A percentile compares a stretch with the other conserved stretches of the same genome.
Conservation (phyloP, 2,797 vertebrate species). For the Sphenopsis melanotis region DNA sequence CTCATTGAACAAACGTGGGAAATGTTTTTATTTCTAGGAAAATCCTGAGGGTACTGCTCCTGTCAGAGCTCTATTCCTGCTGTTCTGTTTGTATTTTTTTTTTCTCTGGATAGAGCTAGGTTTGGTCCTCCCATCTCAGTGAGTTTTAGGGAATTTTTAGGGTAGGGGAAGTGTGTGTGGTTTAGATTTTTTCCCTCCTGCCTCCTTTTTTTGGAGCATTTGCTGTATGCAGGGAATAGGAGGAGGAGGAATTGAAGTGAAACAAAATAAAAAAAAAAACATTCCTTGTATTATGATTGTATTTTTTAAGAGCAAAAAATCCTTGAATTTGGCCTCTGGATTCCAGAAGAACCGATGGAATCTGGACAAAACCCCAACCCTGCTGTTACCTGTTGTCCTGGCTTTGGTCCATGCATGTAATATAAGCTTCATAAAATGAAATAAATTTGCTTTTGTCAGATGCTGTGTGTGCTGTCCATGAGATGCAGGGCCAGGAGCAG, state of each 20-base stretch:
- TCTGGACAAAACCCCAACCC: slow-evolving; percentile 12
- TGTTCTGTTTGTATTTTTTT: not conserved
- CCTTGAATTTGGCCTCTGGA: not conserved
- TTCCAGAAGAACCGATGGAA: slow-evolving; percentile 10
- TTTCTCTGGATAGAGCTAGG: not conserved
- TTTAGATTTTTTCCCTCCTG: not conserved
- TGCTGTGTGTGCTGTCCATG: not conserved
- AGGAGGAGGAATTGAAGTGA: not conserved
- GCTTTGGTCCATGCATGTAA: slow-evolving; percentile 85
- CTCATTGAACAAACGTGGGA: not conserved
- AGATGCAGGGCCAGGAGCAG: not conserved
- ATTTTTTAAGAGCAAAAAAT: not conserved
- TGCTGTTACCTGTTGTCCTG: slow-evolving; percentile 70
- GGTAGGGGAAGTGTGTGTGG: not conserved
- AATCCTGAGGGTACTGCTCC: not conserved
- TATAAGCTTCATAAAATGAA: slow-evolving; percentile 86
- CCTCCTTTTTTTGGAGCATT: not conserved
- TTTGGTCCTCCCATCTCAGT: not conserved
- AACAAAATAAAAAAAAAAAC: not conserved
- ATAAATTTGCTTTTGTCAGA: slow-evolving; percentile 85
- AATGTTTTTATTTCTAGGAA: not conserved
- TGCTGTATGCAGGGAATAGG: not conserved
- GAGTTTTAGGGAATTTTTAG: not conserved
- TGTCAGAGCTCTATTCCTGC: not conserved
- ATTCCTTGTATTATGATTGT: slow-evolving; percentile 18